Evolutionary conservation across 2,888 invertebrate genomes (phyloP).

Genomic region (Plagiodera versicolora): DNA sequence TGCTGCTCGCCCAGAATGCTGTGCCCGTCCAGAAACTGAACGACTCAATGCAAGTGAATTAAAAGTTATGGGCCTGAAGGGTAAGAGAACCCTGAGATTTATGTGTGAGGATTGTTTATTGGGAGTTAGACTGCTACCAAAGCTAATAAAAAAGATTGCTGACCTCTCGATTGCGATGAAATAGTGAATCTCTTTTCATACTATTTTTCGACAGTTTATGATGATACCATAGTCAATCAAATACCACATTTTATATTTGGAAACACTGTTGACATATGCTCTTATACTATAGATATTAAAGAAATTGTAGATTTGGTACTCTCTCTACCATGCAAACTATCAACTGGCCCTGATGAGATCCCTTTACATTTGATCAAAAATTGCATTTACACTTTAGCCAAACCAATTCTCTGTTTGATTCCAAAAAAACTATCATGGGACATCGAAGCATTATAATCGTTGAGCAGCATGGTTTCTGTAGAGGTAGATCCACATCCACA

Average conservation of each 20-base stretch:
- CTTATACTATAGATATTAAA: no score
- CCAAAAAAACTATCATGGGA: not conserved
- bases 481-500: conserved; percentile 14
- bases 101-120: no score
- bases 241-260: conserved; percentile 1
- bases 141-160: no score
- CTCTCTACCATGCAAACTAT: no score
- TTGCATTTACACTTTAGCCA: conserved; percentile 3
- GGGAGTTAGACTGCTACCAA: no score
- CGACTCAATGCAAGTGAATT: conserved; percentile 1
- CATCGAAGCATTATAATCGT: not conserved
- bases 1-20: not conserved
- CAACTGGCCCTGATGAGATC: no score
- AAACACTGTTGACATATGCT: no score
- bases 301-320: no score
- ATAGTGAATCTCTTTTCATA: conserved; percentile 3
- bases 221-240: conserved; percentile 3
- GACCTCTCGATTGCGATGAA: not conserved
- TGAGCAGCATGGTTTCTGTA: conserved; percentile 14
- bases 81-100: no score
- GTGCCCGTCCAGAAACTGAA: no score
- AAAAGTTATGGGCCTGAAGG: no score
- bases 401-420: conserved; percentile 1
- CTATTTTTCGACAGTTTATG: not conserved
- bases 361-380: not conserved